Percentiles rank a stretch among this genome's conserved stretches.
Evolutionary conservation across 2,888 invertebrate genomes (phyloP).

Genomic region (Dynastes hyllus): DNA sequence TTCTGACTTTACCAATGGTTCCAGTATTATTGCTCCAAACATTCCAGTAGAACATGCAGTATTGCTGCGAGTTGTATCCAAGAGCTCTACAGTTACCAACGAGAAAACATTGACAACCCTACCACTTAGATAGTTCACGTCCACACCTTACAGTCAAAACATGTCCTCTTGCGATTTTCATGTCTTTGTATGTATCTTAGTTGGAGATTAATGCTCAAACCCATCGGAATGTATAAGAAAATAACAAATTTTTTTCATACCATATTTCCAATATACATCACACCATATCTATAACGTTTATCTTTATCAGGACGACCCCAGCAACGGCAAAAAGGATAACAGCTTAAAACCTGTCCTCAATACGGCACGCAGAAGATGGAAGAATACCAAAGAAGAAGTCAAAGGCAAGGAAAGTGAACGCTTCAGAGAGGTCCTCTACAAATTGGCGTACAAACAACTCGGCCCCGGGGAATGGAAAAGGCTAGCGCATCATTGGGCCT

Average conservation of each 20-base stretch:
- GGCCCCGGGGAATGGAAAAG: slow-evolving; percentile 79
- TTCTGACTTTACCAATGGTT: too few species aligned
- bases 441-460: slow-evolving; percentile 76
- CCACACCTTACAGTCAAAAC: too few species aligned
- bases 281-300: not conserved
- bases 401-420: slow-evolving; percentile 67
- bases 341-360: slow-evolving; percentile 63
- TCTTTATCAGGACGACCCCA: slow-evolving; percentile 62
- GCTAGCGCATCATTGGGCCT: slow-evolving; percentile 79
- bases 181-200: too few species aligned
- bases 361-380: slow-evolving; percentile 61
- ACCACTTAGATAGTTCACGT: too few species aligned
- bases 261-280: not conserved
- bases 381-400: slow-evolving; percentile 55
- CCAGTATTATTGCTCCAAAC: too few species aligned
- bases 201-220: too few species aligned
- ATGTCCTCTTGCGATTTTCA: too few species aligned
- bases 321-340: slow-evolving; percentile 55
- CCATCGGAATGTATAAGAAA: too few species aligned
- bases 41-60: too few species aligned
- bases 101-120: too few species aligned
- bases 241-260: not conserved
- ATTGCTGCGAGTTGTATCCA: too few species aligned
- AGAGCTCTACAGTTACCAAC: too few species aligned
- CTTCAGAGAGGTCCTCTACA: slow-evolving; percentile 72